Evolutionary conservation across 92 coral and sea anemone genomes (phyloP).

Genomic region (Meandrina meandrites): DNA sequence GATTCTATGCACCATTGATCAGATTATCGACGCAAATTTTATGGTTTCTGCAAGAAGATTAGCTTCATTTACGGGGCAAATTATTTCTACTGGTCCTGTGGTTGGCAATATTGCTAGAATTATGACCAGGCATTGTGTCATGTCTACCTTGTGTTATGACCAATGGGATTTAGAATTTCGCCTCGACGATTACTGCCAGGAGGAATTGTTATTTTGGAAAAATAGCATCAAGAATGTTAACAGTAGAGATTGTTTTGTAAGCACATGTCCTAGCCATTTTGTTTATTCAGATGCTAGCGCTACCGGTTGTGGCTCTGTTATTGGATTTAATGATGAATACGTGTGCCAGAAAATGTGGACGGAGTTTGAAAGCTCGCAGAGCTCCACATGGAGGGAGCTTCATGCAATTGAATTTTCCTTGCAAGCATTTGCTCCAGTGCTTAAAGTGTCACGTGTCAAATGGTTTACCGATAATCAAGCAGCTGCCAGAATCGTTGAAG

Average conservation of each 20-base stretch:
- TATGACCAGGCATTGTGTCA: constrained; percentile 54
- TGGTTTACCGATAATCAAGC: constrained; percentile 61
- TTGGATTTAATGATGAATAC: neutral
- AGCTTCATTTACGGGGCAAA: constrained; percentile 51
- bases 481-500: constrained; percentile 53
- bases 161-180: constrained; percentile 39
- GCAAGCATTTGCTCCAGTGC: constrained; percentile 37
- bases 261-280: constrained; percentile 6
- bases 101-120: constrained; percentile 51
- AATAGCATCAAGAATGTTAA: constrained; percentile 27
- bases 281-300: constrained; percentile 40
- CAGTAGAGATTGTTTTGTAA: constrained; percentile 10
- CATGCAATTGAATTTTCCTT: constrained; percentile 34
- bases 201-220: constrained; percentile 55
- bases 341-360: constrained; percentile 47
- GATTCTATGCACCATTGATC: constrained; percentile 35
- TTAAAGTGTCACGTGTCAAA: constrained; percentile 35
- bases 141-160: constrained; percentile 51
- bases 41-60: constrained; percentile 37
- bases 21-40: constrained; percentile 12
- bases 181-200: constrained; percentile 49
- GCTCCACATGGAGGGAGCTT: constrained; percentile 50
- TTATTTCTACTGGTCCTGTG: constrained; percentile 52
- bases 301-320: constrained; percentile 27
- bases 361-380: constrained; percentile 5